Conservation (phyloP, 2,797 vertebrate genomes). For the Rhynchonycteris naso region DNA sequence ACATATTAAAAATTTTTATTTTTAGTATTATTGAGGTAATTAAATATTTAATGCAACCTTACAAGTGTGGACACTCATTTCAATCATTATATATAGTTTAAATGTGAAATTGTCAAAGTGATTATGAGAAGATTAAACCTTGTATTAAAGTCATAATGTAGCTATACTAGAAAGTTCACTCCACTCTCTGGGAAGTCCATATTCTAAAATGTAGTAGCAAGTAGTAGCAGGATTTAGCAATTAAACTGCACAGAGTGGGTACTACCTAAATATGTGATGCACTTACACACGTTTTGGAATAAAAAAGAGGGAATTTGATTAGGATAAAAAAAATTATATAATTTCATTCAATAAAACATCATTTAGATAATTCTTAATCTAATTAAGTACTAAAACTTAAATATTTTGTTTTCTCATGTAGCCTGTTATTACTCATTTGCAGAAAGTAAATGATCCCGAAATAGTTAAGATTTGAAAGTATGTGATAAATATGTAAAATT, state of each 20-base stretch:
- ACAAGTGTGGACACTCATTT: not conserved
- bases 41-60: not conserved
- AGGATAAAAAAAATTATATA: not conserved
- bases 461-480: slow-evolving; percentile 38
- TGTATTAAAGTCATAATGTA: slow-evolving; percentile 30
- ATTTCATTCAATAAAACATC: slow-evolving; percentile 22
- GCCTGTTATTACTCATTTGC: not conserved
- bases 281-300: not conserved
- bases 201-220: not conserved
- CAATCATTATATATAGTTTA: not conserved
- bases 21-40: not conserved
- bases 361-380: slow-evolving; percentile 28
- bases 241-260: not conserved
- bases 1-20: not conserved
- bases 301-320: not conserved
- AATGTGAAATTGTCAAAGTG: not conserved
- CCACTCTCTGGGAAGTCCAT: not conserved
- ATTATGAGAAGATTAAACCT: not conserved
- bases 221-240: not conserved
- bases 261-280: not conserved
- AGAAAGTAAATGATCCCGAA: not conserved
- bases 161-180: not conserved
- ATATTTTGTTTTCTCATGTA: not conserved
- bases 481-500: slow-evolving; percentile 41
- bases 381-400: slow-evolving; percentile 32